A percentile compares a stretch with the other conserved stretches of the same genome.
Evolutionary conservation across 2,888 invertebrate genomes (phyloP).

Genomic region (Myopa testacea): DNA sequence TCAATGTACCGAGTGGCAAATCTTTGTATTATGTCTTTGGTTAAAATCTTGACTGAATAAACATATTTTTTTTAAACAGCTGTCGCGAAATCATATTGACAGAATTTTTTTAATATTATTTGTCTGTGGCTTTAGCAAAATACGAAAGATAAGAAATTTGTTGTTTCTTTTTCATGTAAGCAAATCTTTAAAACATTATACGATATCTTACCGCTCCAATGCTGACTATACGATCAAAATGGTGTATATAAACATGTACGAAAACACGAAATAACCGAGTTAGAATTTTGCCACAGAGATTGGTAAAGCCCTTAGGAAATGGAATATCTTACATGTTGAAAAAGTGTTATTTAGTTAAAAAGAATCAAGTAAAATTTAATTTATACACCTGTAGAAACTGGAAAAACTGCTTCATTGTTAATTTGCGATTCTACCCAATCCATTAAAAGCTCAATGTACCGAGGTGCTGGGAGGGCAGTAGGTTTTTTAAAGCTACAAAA

Average conservation of each 20-base stretch:
- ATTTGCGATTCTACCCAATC: conserved; percentile 93
- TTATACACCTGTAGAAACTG: conserved; percentile 74
- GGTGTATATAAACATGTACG: conserved; percentile 94
- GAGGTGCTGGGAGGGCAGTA: conserved; percentile 83
- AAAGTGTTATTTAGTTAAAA: too few species aligned
- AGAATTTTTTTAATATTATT: too few species aligned
- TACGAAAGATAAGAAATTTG: too few species aligned
- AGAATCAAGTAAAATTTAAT: too few species aligned
- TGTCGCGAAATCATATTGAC: too few species aligned
- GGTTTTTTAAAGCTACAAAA: conserved; percentile 76
- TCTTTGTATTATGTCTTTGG: too few species aligned
- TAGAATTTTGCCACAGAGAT: conserved; percentile 86
- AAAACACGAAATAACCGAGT: conserved; percentile 90
- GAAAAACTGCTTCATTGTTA: conserved; percentile 88
- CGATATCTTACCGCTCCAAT: conserved; percentile 81
- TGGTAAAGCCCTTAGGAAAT: conserved; percentile 86
- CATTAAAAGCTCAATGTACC: conserved; percentile 86
- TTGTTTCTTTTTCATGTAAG: too few species aligned
- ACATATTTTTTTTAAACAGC: too few species aligned
- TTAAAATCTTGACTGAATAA: too few species aligned
- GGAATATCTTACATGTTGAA: conserved; percentile 75
- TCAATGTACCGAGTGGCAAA: too few species aligned
- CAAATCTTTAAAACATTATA: too few species aligned
- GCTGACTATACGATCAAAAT: conserved; percentile 88
- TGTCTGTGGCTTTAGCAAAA: too few species aligned